Percentiles rank a stretch among this genome's conserved stretches.
Evolutionary conservation across 2,113 vertebrate species (phyloP).

Genomic region (Sciurus niger): DNA sequence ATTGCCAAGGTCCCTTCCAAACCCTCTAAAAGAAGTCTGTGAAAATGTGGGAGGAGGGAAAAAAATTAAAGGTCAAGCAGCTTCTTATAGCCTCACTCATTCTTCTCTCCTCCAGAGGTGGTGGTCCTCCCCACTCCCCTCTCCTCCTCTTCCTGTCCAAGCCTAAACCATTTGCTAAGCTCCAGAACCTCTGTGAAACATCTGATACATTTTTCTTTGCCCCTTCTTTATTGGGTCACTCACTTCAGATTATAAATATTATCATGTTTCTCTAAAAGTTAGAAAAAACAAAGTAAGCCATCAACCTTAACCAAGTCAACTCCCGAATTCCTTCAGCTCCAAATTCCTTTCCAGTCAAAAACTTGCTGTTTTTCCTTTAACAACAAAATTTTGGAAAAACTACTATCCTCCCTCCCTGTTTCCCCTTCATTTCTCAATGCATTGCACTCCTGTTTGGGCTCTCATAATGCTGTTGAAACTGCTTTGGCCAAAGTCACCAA

Average conservation of each 20-base stretch:
- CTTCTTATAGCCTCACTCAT: neutral
- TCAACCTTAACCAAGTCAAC: conserved; percentile 28
- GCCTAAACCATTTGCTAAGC: neutral
- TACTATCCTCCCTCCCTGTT: neutral
- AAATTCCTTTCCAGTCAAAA: conserved; percentile 39
- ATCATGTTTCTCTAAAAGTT: conserved; percentile 1
- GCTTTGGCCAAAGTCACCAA: neutral
- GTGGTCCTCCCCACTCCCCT: no score
- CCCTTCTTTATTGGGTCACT: neutral
- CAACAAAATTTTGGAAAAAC: conserved; percentile 50
- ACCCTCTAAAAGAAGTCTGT: neutral
- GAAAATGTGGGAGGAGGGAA: neutral
- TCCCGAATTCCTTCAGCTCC: neutral
- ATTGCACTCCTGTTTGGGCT: neutral
- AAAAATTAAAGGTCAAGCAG: neutral
- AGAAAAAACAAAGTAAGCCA: conserved; percentile 50
- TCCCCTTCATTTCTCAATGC: neutral
- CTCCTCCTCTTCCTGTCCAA: neutral
- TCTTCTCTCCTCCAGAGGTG: neutral
- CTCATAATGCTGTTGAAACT: neutral
- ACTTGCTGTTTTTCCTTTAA: conserved; percentile 28
- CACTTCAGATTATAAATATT: conserved; percentile 39
- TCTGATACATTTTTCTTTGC: neutral
- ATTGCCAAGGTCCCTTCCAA: neutral
- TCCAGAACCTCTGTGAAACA: neutral